Evolutionary conservation across 2,888 invertebrate genomes (phyloP).

Genomic region (Macrosoma leucophasiata): DNA sequence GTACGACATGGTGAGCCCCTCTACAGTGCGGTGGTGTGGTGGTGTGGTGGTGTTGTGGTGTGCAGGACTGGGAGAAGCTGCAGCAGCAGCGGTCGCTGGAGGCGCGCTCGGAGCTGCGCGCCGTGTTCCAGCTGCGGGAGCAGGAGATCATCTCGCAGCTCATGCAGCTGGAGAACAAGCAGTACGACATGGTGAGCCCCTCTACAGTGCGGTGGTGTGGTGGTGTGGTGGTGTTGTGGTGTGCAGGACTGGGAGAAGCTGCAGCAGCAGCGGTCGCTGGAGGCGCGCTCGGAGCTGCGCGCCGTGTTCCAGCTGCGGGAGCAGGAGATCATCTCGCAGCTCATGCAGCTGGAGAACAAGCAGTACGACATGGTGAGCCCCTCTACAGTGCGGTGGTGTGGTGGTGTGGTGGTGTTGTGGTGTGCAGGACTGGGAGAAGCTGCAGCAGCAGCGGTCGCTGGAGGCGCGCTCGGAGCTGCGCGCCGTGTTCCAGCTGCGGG

Average conservation of each 20-base stretch:
- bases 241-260: slow-evolving; percentile 73
- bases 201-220: no score
- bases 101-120: slow-evolving; percentile 56
- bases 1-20: slow-evolving; percentile 74
- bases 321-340: slow-evolving; percentile 73
- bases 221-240: no score
- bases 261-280: slow-evolving; percentile 51
- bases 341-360: slow-evolving; percentile 76
- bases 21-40: no score
- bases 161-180: slow-evolving; percentile 75
- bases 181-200: slow-evolving; percentile 71
- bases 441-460: slow-evolving; percentile 52
- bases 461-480: slow-evolving; percentile 61
- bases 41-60: no score
- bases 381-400: no score
- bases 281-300: slow-evolving; percentile 57
- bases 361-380: slow-evolving; percentile 76
- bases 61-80: slow-evolving; percentile 67
- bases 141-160: slow-evolving; percentile 75
- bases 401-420: no score
- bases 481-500: slow-evolving; percentile 57
- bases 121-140: slow-evolving; percentile 60
- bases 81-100: slow-evolving; percentile 54
- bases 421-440: slow-evolving; percentile 72
- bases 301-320: slow-evolving; percentile 63